Conservation (phyloP, 2,888 invertebrate species). For the Pelosia muscerda region DNA sequence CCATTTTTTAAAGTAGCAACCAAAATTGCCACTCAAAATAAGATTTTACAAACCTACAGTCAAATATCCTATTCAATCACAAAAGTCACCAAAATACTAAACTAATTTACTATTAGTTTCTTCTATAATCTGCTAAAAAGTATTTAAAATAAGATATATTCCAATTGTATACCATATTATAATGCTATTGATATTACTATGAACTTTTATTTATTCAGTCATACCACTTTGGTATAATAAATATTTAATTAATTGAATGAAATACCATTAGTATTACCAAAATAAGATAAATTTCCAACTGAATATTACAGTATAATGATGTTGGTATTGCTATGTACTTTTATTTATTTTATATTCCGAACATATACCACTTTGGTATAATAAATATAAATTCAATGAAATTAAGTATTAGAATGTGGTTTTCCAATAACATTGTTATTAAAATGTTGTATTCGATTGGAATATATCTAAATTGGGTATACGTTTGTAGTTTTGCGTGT, state of each 20-base stretch:
- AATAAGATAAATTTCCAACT: neutral
- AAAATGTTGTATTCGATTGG: neutral
- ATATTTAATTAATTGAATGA: neutral
- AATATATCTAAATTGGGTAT: neutral
- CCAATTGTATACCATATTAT: neutral
- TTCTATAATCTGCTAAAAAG: neutral
- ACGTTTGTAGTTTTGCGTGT: slow-evolving; percentile 22
- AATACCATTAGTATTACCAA: neutral
- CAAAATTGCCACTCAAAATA: neutral
- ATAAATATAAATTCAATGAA: neutral
- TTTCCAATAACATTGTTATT: too few species aligned
- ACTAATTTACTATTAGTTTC: neutral
- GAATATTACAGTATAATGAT: neutral
- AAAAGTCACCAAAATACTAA: neutral
- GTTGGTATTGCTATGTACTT: too few species aligned
- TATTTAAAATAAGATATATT: neutral
- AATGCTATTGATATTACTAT: too few species aligned
- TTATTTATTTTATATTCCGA: too few species aligned
- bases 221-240: neutral
- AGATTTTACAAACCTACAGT: neutral
- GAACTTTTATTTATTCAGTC: too few species aligned
- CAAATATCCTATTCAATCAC: neutral
- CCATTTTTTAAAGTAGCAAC: too few species aligned
- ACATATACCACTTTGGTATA: too few species aligned
- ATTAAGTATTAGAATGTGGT: neutral